Evolutionary conservation across 2,888 invertebrate genomes (phyloP), one percentile per base, ranked within the genome.

Genomic region (Drosophila hamatofila): DNA sequence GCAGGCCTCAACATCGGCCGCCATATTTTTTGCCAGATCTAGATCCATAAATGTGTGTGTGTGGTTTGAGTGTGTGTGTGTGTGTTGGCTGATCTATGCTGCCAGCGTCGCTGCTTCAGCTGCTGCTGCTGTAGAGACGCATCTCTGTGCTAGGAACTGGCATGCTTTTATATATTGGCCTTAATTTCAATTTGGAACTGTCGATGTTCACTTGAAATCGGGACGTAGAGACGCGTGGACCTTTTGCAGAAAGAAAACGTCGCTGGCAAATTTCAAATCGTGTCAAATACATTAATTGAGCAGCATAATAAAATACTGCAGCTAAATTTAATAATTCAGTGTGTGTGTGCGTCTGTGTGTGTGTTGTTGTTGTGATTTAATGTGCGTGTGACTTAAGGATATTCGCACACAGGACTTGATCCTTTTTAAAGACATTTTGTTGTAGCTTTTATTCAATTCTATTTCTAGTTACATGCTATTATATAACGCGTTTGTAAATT

Each of bases 121-220:
- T 80, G 82, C 72, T 57, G 60, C 66, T 68, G 79, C 69, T 65
- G 68, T 69, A 69, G 69, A 75, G 78, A 79, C 88, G 88, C 89
- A 83, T 80, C 79, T 88, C 78, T 69, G 71, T 82, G 77, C 83
- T 82, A 88, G 81, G 75, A 84, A 81, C 79, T 80, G 80, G 76
- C 64, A 56, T 80, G 88, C 71, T 89, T 86, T 87, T 69, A 88
- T 84, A 88, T 80, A 87, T 84, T 88, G 90, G 91, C 90, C 91
- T 89, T 91, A 88, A 91, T 84, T 85, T 88, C 80, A 83, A 92
- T 91, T 92, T 92, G 91, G 91, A 92, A 92, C 90, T 90, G 85
- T 84, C 88, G 88, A 91, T 91, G 92, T 91, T 93, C 93, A 93
- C 91, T 93, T 91, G 92, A 92, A 93, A 90, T 90, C 92, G 92